Conservation (phyloP, 2,888 invertebrate species). For the Asteroscopus sphinx region DNA sequence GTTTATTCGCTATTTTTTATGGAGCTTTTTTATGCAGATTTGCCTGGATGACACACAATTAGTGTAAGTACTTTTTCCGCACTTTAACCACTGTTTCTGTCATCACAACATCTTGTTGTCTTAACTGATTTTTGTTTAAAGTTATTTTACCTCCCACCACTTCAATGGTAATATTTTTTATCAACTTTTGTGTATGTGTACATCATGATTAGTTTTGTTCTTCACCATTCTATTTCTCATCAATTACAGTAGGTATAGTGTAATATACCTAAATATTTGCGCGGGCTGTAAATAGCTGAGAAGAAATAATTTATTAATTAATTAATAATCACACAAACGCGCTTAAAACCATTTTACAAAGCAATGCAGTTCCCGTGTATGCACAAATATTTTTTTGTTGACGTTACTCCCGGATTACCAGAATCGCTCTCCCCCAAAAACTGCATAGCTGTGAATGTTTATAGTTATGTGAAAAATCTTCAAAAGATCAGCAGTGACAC, state of each 20-base stretch:
- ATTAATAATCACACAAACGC: constrained; percentile 40
- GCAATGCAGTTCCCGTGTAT: constrained; percentile 12
- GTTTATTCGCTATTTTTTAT: no score
- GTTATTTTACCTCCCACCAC: no score
- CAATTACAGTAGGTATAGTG: constrained; percentile 1
- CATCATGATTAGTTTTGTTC: not conserved
- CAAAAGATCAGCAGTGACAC: constrained; percentile 87
- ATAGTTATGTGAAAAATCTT: constrained; percentile 64
- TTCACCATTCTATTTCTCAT: constrained; percentile 6
- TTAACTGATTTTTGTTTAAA: no score
- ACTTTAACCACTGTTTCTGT: no score
- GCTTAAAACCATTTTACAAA: constrained; percentile 26
- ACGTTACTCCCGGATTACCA: constrained; percentile 1
- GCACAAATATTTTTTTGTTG: constrained; percentile 28
- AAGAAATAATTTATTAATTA: constrained; percentile 28
- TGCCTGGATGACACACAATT: no score
- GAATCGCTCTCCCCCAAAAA: constrained; percentile 49
- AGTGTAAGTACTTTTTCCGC: no score
- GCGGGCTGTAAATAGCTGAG: constrained; percentile 16
- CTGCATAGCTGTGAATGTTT: constrained; percentile 55
- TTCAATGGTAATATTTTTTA: no score
- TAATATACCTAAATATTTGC: constrained; percentile 13
- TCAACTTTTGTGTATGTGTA: no score
- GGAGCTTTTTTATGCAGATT: no score
- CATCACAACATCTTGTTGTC: no score